Evolutionary conservation across 2,888 invertebrate genomes (phyloP), one percentile per base, ranked within the genome.

Genomic region (Cryptosula pallasiana): DNA sequence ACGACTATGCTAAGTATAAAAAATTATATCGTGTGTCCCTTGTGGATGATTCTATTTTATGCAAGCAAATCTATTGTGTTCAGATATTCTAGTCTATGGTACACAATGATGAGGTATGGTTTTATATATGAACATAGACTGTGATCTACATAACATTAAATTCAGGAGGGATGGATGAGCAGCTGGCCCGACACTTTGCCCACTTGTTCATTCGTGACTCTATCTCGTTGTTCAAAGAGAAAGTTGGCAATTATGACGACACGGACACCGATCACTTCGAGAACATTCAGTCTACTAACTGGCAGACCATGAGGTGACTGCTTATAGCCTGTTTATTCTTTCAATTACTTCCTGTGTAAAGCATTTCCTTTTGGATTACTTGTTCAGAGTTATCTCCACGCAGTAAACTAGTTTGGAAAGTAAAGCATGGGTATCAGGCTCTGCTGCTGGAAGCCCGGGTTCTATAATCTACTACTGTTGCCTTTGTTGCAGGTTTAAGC

Each of bases 221-320:
- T 0, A 92, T 99, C 1, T 95, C 95, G 1, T 87, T 98, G 72
- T 97, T 96, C 87, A 91, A 92, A 27, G 99, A 99, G 86, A 95
- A 95, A 83, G 89, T 99, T 20, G 86, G 97, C 85, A 96, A 96
- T 83, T 92, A 97, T 83, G 97, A 98, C 84, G 87, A 89, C 55
- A 91, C 92, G 78, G 97, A 98, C 80, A 93, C 94, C 0, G 99
- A 99, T 85, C 99, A 99, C 86, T 99, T 99, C 87, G 99, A 99
- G 93, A 98, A 98, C 84, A 95, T 98, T 78, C 97, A 98, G 84
- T 97, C 97, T 0, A 98, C 98, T 35, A 98, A 98, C 87, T 98
- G 98, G 98, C 97, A 98, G 87, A 95, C 96, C 36, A 95, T 98
- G 95, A 72, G 84, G 55, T 99, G n/a, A 45, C 45, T n/a, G n/a